Base-by-base conservation (phyloP, 2,113 vertebrate species). In the Lampris incognitus region DNA sequence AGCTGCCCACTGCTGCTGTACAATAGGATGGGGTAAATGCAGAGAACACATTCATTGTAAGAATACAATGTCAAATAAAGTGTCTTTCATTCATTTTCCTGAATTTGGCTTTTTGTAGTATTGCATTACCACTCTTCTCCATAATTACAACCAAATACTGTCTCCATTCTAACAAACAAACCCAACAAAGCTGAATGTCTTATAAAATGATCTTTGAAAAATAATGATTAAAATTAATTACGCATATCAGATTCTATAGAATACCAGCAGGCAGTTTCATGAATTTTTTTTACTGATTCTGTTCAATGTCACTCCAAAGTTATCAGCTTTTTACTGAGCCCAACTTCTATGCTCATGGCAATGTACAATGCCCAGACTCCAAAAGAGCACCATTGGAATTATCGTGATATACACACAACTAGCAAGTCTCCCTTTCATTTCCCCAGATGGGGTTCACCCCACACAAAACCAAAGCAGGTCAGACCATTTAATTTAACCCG, bases 301-400 rank as follows among this genome's bases (percentile, higher is more conserved):
- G 61, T 64, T 88, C 89, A 92, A 92, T 91, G 91, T 91, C 91
- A 91, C 50, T 50, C 65, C 89, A 91, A 92, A 91, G 90, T 92
- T 92, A 91, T 91, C 90, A 87, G 83, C 74, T 52, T 79, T 84
- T 83, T 64, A 74, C 74, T 81, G 78, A 87, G 85, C 78, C 81
- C 84, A 76, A 90, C 85, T 92, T 91, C 83, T 73, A 85, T 78
- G 86, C 90, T 91, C 85, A 87, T 81, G 81, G 89, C 89, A 67
- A 86, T 72, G 85, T 84, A 87, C 85, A 87, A 86, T 89, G 87
- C 83, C 85, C 86, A 87, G 66, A 79, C 79, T 48, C 78, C 82
- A 87, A 81, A 83, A 70, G 70, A 78, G 81, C 67, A 69, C 79
- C 81, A 82, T n/a, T 76, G 66, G 82, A 84, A 91, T 91, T 90